These are phyloP conservation scores for Pluvialis apricaria DNA, from an alignment of 2,113 vertebrate species.

Conservation along the genomic window DNA sequence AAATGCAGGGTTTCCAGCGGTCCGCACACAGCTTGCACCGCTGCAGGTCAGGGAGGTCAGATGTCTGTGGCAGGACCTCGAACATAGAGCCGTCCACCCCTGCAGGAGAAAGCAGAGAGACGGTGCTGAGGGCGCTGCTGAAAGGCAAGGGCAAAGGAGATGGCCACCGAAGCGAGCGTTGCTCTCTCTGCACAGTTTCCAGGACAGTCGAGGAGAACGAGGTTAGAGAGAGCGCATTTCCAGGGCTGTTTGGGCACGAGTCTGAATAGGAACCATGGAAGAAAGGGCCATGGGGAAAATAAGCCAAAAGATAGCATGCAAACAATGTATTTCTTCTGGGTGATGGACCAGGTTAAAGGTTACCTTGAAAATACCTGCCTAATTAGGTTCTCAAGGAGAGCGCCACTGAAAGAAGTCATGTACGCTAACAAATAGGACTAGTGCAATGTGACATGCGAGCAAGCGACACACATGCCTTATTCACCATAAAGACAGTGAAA, in stretches of 20 bases:
- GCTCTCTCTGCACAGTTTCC: neutral
- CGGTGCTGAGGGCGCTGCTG: fast-evolving
- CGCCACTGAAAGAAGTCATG: neutral
- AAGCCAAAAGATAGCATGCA: neutral
- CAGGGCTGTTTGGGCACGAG: neutral
- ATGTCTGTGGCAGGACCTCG: slow-evolving; percentile 78
- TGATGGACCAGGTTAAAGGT: neutral
- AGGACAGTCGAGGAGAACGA: fast-evolving
- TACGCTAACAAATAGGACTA: neutral
- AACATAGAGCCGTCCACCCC: slow-evolving; percentile 90
- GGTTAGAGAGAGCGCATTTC: neutral
- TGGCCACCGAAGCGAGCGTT: fast-evolving
- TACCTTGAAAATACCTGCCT: neutral
- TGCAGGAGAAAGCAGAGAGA: neutral
- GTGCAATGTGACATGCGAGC: fast-evolving
- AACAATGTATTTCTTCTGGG: neutral
- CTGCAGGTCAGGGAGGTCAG: slow-evolving; percentile 72
- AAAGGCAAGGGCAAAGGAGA: neutral
- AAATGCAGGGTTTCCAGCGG: slow-evolving; percentile 86
- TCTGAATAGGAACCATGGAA: neutral
- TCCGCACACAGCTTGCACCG: slow-evolving; percentile 78
- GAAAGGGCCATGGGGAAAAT: neutral
- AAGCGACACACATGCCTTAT: fast-evolving
- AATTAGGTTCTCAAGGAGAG: neutral
- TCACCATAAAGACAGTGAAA: fast-evolving